phyloP scores from a whole-genome alignment of 2,797 vertebrate species.

The Anniella stebbinsi region DNA sequence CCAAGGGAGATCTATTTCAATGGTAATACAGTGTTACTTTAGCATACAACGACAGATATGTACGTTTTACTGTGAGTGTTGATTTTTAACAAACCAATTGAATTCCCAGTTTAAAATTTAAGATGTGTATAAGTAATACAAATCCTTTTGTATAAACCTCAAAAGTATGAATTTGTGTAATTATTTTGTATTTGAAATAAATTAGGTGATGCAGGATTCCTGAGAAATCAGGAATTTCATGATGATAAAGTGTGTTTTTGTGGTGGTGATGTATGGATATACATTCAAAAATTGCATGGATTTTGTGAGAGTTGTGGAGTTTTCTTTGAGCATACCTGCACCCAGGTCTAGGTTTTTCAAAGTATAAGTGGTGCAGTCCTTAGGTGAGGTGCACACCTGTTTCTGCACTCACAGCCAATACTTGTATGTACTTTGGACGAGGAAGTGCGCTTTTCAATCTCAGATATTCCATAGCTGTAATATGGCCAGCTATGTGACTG shows the following conservation, averaged over 20 bases:
- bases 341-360: background rate
- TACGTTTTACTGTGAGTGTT: conserved; percentile 74
- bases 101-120: conserved; percentile 69
- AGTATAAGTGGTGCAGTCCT: background rate
- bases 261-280: background rate
- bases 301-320: background rate
- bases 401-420: background rate
- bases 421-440: background rate
- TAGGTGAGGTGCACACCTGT: background rate
- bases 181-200: conserved; percentile 76
- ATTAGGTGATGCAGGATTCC: conserved; percentile 69
- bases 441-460: background rate
- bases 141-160: conserved; percentile 76
- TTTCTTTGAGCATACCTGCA: background rate
- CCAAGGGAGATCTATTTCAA: conserved; percentile 74
- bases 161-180: conserved; percentile 74
- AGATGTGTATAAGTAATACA: conserved; percentile 76
- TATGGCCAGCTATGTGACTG: background rate
- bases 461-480: background rate
- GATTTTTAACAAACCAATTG: conserved; percentile 40
- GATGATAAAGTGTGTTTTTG: conserved; percentile 27
- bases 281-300: background rate
- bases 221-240: conserved; percentile 73
- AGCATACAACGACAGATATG: conserved; percentile 64
- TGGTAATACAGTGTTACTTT: conserved; percentile 77